Evolutionary conservation across 2,888 invertebrate genomes (phyloP), one percentile per base, ranked within the genome.

Genomic region (Epirrhoe tristata): DNA sequence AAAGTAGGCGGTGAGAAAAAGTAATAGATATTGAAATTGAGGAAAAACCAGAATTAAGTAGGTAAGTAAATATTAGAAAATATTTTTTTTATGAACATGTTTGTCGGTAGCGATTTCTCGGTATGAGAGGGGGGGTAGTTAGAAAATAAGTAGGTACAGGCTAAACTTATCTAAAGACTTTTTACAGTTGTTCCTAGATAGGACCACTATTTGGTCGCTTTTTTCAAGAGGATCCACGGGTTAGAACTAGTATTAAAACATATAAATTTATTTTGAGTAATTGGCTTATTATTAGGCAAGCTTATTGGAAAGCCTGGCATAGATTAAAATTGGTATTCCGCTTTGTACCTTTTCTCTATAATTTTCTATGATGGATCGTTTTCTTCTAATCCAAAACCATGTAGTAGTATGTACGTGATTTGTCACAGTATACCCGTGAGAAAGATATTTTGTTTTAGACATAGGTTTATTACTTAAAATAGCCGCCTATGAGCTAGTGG

Each of bases 191-290:
- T 3, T 24, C 24, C 3, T 24, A 24, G 24, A 24, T 24, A 24
- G 24, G 34, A 34, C 34, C 34, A 34, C 34, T 1, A 7, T 7
- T n/a, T 7, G 34, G 10, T n/a, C 43, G 1, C 12, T 12, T 43
- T 43, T 32, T 4, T 7, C 7, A 36, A 8, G 6, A 16, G 17
- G 6, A 43, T 24, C n/a, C 24, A 56, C n/a, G 12, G 24, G 43
- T 10, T 12, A 5, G 24, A n/a, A 6, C 43, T 56, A 56, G 24
- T 24, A 43, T 46, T n/a, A 17, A 16, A 48, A 64, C 43, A 54
- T 43, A 65, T 67, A 55, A 46, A 58, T 52, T 64, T 52, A 58
- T 52, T 64, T 52, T 51, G 46, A 63, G 58, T 50, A 50, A 67
- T 59, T 64, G 57, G 34, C 50, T 61, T 57, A 54, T 68, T 54